Evolutionary conservation across 2,113 vertebrate genomes (phyloP), one percentile per base, ranked within the genome.

Genomic region (Mugil cephalus): DNA sequence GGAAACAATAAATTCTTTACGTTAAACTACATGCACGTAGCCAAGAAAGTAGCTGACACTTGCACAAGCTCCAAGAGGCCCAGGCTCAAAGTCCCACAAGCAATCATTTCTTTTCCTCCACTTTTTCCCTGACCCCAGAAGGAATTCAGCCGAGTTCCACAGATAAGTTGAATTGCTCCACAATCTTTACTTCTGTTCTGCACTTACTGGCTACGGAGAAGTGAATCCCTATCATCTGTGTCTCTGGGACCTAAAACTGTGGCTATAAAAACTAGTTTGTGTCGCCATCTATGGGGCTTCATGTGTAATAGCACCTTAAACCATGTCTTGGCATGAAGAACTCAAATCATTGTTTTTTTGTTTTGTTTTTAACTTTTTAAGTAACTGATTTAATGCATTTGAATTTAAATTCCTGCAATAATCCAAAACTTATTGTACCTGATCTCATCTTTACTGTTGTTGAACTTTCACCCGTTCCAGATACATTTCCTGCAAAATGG

Each of bases 221-320:
- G 17, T 6, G 4, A 14, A 24, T 64, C 19, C 15, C 10, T 50
- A 64, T 69, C 42, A 61, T 64, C 84, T 66, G 65, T 62, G 24
- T 35, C 45, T 54, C 38, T 7, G 0, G 8, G 12, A 54, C 51
- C 61, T 30, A 8, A 36, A 51, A 10, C 21, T 11, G 40, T 2
- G 4, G 51, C 40, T n/a, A 18, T 7, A 10, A 39, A 46, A 68
- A 55, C 43, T 67, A 64, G 78, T 72, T 74, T 19, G 58, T 73
- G 63, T 45, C 39, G 54, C 89, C 92, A 88, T 86, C 90, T 89
- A 77, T 50, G 38, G 90, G 80, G 10, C 45, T n/a, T n/a, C 4
- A 2, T 4, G 43, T 4, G 55, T 36, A 83, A 85, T 38, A 80
- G n/a, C 83, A 76, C 0, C 15, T 2, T 6, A 62, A 52, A 18